Evolutionary conservation across 2,888 invertebrate genomes (phyloP), one percentile per base, ranked within the genome.

Genomic region (Ophioninae sp.): DNA sequence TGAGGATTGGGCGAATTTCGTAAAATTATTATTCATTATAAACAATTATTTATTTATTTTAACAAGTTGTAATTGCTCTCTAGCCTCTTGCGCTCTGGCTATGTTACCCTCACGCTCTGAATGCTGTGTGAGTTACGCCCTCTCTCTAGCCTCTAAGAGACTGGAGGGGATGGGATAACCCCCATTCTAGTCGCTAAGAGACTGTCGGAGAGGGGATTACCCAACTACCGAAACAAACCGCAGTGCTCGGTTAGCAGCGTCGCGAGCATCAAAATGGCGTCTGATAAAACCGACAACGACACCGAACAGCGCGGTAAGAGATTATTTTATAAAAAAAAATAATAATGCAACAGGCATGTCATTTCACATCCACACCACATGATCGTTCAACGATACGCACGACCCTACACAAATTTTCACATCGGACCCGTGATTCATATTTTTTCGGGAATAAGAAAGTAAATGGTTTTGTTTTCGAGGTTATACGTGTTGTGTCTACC

Each of bases 251-350:
- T 69, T 75, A 80, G 84, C 85, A 81, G 67, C 69, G 56, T 20
- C 78, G 83, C 77, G 77, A 86, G 76, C 39, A 61, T 78, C 81
- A 91, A 95, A 94, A 95, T 95, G 96, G 95, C 95, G 93, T 94
- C 95, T 93, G 95, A 95, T 93, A 95, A 95, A 93, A 94, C 95
- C 94, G 94, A 94, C 92, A 94, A 93, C 94, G 94, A 94, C 92
- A 94, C 93, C 93, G 94, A 94, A 93, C 94, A 94, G 93, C 94
- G 95, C 93, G 95, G 95, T 95, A 94, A 93, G 91, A 89, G 84
- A 87, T 81, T 71, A 71, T 78, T 61, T 71, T 30, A 22, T 71
- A 69, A 58, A 22, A 63, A 63, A 67, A 61, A 2, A 3, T 37
- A 51, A 30, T 68, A 10, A 51, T 68, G 7, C 30, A 20, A 20